A percentile compares a stretch with the other conserved stretches of the same genome.
Conservation (phyloP, 2,888 invertebrate genomes). For the Aelia acuminata region DNA sequence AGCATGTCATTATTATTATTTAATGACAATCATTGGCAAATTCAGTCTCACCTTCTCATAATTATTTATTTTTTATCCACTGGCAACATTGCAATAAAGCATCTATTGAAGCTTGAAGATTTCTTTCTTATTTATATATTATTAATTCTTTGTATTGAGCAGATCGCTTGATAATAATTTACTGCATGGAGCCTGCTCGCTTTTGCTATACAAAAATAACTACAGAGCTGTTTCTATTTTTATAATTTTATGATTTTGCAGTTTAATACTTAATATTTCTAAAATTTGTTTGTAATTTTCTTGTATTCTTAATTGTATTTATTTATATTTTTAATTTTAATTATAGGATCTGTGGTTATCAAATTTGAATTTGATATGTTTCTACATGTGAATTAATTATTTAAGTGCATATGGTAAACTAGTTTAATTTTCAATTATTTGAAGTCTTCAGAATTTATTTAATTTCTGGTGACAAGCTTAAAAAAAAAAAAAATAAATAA, state of each 20-base stretch:
- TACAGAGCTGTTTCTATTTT: conserved; percentile 24
- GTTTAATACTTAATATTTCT: background rate
- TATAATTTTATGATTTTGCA: conserved; percentile 39
- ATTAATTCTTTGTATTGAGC: conserved; percentile 29
- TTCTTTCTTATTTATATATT: background rate
- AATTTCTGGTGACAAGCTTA: background rate
- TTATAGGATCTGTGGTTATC: background rate
- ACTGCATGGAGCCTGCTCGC: conserved; percentile 58
- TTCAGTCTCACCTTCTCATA: conserved; percentile 26
- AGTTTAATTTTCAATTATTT: background rate
- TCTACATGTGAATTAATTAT: background rate
- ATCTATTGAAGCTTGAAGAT: conserved; percentile 22
- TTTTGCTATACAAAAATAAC: conserved; percentile 29
- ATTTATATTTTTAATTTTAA: background rate
- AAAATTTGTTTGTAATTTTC: background rate
- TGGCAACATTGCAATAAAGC: conserved; percentile 30
- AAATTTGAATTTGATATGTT: background rate
- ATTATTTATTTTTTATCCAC: conserved; percentile 39
- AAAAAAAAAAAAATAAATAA: too few species aligned
- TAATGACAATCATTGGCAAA: background rate
- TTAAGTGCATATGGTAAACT: background rate
- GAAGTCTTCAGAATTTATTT: background rate
- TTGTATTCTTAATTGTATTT: background rate
- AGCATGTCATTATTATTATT: conserved; percentile 30
- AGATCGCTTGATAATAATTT: conserved; percentile 51